Evolutionary conservation across 2,113 vertebrate genomes (phyloP), one percentile per base, ranked within the genome.

Genomic region (Pycnonotus jocosus): DNA sequence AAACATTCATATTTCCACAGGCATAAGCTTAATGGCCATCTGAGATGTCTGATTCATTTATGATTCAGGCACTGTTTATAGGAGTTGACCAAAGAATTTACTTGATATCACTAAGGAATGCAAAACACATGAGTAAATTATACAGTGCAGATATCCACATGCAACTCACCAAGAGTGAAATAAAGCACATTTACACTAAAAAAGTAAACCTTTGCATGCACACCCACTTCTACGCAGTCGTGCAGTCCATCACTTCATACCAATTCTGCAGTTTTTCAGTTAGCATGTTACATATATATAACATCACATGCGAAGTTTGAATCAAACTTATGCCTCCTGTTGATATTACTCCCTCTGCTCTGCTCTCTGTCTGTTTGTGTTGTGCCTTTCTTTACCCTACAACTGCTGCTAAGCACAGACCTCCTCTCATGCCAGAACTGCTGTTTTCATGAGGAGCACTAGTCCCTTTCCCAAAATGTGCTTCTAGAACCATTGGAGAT

Each of bases 61-160:
- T 81, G 92, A 91, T 92, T 87, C 84, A 83, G 96, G 47, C 44
- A 37, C 51, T 77, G 48, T 86, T 92, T 87, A 77, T 68, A 76
- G 31, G 61, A 53, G 45, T 50, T 81, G 92, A 96, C 92, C 77
- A 62, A 96, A 80, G 79, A 93, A 86, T 92, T 92, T 91, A 80
- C 64, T 81, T 88, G 90, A 91, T 96, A 96, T 91, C 93, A 79
- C 42, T 42, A 22, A 89, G 92, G 93, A 96, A 97, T 96, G 72
- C 54, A 93, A 94, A 95, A 95, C 86, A 95, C 50, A 88, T 78
- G 77, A 96, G 83, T 85, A 95, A 95, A 92, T 96, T 93, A 82
- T 56, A 81, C 70, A 96, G 37, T 71, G 57, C 69, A 90, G 93
- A 86, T 88, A 93, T 78, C 79, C 88, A 86, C 35, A 84, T 84